These are phyloP conservation scores for Euglossa dilemma DNA, from an alignment of 1,140 invertebrate species.

Conservation along the genomic window DNA sequence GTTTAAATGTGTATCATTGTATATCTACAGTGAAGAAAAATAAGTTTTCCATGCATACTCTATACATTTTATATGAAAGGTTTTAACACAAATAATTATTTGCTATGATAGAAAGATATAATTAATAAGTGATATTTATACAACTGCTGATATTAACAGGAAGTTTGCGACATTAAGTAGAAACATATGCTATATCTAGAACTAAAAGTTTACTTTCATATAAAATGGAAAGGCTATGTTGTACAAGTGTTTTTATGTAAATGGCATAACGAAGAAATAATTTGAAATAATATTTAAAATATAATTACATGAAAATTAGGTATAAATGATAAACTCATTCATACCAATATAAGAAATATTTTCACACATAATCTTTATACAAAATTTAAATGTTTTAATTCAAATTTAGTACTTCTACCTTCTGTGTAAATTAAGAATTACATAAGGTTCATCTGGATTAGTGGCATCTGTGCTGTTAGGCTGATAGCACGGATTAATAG, in stretches of 20 bases:
- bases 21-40: slow-evolving; percentile 39
- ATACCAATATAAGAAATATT: slow-evolving; percentile 43
- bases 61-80: slow-evolving; percentile 62
- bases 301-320: slow-evolving; percentile 44
- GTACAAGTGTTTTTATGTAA: slow-evolving; percentile 45
- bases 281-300: slow-evolving; percentile 29
- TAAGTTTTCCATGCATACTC: slow-evolving; percentile 62
- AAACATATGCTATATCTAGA: slow-evolving; percentile 1
- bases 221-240: slow-evolving; percentile 58
- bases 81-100: slow-evolving; percentile 31
- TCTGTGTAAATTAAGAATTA: slow-evolving; percentile 81
- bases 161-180: neutral
- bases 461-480: slow-evolving; percentile 79
- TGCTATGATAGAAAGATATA: neutral
- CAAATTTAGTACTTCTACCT: slow-evolving; percentile 71
- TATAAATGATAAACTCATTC: slow-evolving; percentile 44
- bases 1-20: slow-evolving; percentile 35
- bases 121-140: neutral
- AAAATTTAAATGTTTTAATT: slow-evolving; percentile 28
- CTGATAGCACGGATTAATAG: slow-evolving; percentile 82
- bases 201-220: slow-evolving; percentile 32
- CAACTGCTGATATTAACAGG: slow-evolving; percentile 13
- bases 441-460: slow-evolving; percentile 81
- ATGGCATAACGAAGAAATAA: slow-evolving; percentile 36
- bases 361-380: slow-evolving; percentile 25